A percentile compares a stretch with the other conserved stretches of the same genome.
These are phyloP conservation scores for Atta texana DNA, from an alignment of 1,140 invertebrate species.

Conservation along the genomic window DNA sequence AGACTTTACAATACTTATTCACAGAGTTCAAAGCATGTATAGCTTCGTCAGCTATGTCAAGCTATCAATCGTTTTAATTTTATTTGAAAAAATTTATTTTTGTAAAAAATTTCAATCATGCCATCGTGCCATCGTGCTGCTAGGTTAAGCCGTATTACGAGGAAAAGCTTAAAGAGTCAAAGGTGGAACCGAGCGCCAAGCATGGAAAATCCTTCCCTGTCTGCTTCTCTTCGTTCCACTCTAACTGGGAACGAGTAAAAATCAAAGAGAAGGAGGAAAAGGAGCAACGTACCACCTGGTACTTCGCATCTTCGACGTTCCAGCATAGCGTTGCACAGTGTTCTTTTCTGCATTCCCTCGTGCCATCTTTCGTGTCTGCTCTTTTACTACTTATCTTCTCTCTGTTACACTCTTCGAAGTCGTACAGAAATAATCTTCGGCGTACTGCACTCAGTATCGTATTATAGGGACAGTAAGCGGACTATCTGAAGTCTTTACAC, in stretches of 20 bases:
- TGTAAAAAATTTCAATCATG: slow-evolving; percentile 31
- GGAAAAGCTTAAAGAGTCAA: slow-evolving; percentile 59
- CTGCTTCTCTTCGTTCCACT: slow-evolving; percentile 22
- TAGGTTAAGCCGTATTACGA: slow-evolving; percentile 40
- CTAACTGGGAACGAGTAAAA: slow-evolving; percentile 54
- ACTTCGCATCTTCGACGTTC: slow-evolving; percentile 69
- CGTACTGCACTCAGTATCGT: slow-evolving; percentile 50
- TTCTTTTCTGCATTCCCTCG: slow-evolving; percentile 52
- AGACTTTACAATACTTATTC: neutral
- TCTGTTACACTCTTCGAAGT: slow-evolving; percentile 11
- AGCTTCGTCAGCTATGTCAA: neutral
- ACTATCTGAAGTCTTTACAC: slow-evolving; percentile 31
- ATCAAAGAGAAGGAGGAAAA: slow-evolving; percentile 65
- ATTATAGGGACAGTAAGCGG: slow-evolving; percentile 43
- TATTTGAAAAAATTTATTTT: slow-evolving; percentile 36
- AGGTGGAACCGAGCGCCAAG: slow-evolving; percentile 31
- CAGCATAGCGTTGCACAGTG: slow-evolving; percentile 46
- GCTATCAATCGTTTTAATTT: slow-evolving; percentile 27
- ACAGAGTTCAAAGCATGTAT: neutral
- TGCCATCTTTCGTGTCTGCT: slow-evolving; percentile 44
- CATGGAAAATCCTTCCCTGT: neutral
- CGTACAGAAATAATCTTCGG: slow-evolving; percentile 69
- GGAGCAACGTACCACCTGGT: slow-evolving; percentile 70
- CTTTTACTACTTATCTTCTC: slow-evolving; percentile 49
- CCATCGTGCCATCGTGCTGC: neutral